Base-by-base conservation (phyloP, 2,888 invertebrate species). In the Hoplodrina ambigua region DNA sequence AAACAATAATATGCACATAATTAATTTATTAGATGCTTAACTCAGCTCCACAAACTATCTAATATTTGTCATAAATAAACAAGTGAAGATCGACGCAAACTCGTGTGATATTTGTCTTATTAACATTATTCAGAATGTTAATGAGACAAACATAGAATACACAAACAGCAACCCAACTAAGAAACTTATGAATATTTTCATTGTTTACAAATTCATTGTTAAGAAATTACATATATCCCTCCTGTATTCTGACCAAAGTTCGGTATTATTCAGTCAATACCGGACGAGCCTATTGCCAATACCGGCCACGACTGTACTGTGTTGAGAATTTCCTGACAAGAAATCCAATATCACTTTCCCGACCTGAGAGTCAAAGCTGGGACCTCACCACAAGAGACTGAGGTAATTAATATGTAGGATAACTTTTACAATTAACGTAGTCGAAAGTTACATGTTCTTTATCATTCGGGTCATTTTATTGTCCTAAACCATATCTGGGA, bases 41-140 rank as follows among this genome's bases (percentile, higher is more conserved):
- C 3, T 20, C 11, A 11, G 33, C 41, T 50, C 37, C 13, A 25
- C 19, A 17, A 25, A 19, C 50, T 54, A 13, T 4, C 44, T 13
- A 19, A 19, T 37, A 19, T 62, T 41, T 54, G 25, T 41, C 19
- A 54, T 37, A 33, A 30, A 53, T 33, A 63, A 55, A 17, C 19
- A 55, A 37, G 15, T 25, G 15, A 44, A 20, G 10, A 53, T 30
- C 17, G 10, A 33, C 30, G 30, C 4, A 13, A 46, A 66, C 41
- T 52, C 44, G n/a, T 37, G 4, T 25, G n/a, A 37, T 37, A 8
- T 37, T 37, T 37, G 37, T 37, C 8, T 37, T 37, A 37, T 37
- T 37, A 37, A 37, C 37, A 37, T 20, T 70, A 70, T 70, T 70
- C 64, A 46, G 46, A 57, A 72, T 64, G 10, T 57, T 49, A 72